phyloP scores from a whole-genome alignment of 1,140 invertebrate species.

The Doryteuthis pealeii region DNA sequence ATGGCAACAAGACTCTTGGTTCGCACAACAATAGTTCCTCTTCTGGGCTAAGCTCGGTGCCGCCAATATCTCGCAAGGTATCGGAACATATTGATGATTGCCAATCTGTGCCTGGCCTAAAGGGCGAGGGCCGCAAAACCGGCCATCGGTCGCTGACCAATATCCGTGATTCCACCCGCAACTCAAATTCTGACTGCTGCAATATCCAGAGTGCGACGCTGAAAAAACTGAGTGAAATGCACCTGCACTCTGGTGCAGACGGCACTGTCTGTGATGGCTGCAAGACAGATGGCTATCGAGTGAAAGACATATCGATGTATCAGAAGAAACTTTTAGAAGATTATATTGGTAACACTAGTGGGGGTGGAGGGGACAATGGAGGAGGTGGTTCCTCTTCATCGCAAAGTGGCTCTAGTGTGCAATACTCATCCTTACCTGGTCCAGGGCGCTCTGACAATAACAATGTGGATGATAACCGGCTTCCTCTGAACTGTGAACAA shows the following conservation, averaged over 20 bases:
- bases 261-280: slow-evolving; percentile 21
- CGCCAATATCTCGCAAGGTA: not conserved
- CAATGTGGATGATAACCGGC: not conserved
- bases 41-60: not conserved
- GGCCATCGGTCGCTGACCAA: not conserved
- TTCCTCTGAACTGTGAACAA: not conserved
- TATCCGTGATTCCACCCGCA: not conserved
- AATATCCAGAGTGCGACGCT: slow-evolving; percentile 23
- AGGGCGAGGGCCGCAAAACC: not conserved
- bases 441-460: not conserved
- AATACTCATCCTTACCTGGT: not conserved
- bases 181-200: not conserved
- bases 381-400: not conserved
- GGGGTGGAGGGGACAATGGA: not conserved
- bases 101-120: slow-evolving; percentile 3
- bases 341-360: slow-evolving; percentile 13
- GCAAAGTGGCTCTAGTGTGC: not conserved
- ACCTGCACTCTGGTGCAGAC: slow-evolving; percentile 47
- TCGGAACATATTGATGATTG: slow-evolving; percentile 31
- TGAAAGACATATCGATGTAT: slow-evolving; percentile 51
- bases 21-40: not conserved
- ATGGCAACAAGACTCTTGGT: not conserved
- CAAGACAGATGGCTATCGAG: slow-evolving; percentile 32
- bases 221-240: slow-evolving; percentile 43
- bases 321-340: slow-evolving; percentile 24